A percentile compares a stretch with the other conserved stretches of the same genome.
phyloP scores from a whole-genome alignment of 2,888 invertebrate genomes.

The Erannis defoliaria region DNA sequence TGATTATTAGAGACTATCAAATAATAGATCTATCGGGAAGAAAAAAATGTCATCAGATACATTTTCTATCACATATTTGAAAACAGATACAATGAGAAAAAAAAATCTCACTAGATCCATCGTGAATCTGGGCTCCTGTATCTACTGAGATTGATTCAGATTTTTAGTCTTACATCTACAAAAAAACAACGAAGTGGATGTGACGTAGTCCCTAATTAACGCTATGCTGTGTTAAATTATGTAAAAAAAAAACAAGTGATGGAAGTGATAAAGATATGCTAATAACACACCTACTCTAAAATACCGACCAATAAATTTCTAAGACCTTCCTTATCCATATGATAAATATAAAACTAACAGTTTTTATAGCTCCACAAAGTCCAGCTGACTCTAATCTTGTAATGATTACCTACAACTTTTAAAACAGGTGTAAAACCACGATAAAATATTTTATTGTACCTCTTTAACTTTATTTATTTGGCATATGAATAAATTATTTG shows the following conservation, averaged over 20 bases:
- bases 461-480: slow-evolving; percentile 45
- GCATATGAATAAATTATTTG: slow-evolving; percentile 45
- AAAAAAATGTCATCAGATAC: too few species aligned
- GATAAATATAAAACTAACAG: slow-evolving; percentile 30
- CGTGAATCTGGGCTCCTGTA: too few species aligned
- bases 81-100: too few species aligned
- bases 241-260: neutral
- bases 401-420: slow-evolving; percentile 41
- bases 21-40: too few species aligned
- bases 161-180: too few species aligned
- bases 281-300: slow-evolving; percentile 8
- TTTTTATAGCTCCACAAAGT: slow-evolving; percentile 35
- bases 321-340: slow-evolving; percentile 30
- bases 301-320: slow-evolving; percentile 33
- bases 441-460: slow-evolving; percentile 46
- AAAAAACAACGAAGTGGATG: too few species aligned
- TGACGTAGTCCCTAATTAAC: neutral
- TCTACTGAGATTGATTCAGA: too few species aligned
- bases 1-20: too few species aligned
- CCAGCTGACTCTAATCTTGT: slow-evolving; percentile 37
- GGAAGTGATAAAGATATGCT: neutral
- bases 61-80: too few species aligned
- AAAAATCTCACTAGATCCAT: too few species aligned
- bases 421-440: slow-evolving; percentile 48
- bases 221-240: neutral